Percentiles rank a stretch among this genome's conserved stretches.
Evolutionary conservation across 1,140 invertebrate species (phyloP).

Genomic region (Pachyrhynchus sulphureomaculatus): DNA sequence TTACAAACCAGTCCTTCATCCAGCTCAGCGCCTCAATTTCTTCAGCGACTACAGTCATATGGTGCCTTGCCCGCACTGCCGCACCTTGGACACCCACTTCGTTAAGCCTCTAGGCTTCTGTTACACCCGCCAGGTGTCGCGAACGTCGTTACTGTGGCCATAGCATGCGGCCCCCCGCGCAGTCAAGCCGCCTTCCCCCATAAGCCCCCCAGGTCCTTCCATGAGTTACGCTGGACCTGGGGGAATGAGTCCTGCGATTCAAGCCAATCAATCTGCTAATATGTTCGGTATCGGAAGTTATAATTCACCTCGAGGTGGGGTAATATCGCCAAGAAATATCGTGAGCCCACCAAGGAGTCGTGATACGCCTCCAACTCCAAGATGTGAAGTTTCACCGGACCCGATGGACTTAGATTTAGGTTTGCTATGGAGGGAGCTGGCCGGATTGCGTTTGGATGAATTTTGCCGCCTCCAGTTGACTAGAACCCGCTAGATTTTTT

Average conservation of each 20-base stretch:
- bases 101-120: slow-evolving; percentile 83
- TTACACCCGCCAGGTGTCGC: slow-evolving; percentile 71
- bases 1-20: slow-evolving; percentile 80
- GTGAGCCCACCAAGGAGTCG: not conserved
- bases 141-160: slow-evolving; percentile 75
- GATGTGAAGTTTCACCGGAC: slow-evolving; percentile 35
- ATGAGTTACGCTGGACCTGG: not conserved
- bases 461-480: slow-evolving; percentile 50
- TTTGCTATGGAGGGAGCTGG: slow-evolving; percentile 50
- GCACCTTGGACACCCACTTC: slow-evolving; percentile 88
- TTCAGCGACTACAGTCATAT: slow-evolving; percentile 95
- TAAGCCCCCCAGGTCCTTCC: slow-evolving; percentile 4
- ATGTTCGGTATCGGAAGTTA: slow-evolving; percentile 12
- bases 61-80: slow-evolving; percentile 88
- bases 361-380: slow-evolving; percentile 37
- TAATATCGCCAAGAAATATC: slow-evolving; percentile 8
- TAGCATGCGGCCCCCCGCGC: slow-evolving; percentile 63
- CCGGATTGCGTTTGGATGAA: slow-evolving; percentile 50
- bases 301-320: slow-evolving; percentile 8
- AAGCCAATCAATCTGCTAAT: slow-evolving; percentile 7
- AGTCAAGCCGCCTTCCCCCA: slow-evolving; percentile 58
- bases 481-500: slow-evolving; percentile 45
- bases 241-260: not conserved
- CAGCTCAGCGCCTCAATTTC: slow-evolving; percentile 84
- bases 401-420: slow-evolving; percentile 48